phyloP scores from a whole-genome alignment of 2,888 invertebrate genomes.

The Augiades crinisus region DNA sequence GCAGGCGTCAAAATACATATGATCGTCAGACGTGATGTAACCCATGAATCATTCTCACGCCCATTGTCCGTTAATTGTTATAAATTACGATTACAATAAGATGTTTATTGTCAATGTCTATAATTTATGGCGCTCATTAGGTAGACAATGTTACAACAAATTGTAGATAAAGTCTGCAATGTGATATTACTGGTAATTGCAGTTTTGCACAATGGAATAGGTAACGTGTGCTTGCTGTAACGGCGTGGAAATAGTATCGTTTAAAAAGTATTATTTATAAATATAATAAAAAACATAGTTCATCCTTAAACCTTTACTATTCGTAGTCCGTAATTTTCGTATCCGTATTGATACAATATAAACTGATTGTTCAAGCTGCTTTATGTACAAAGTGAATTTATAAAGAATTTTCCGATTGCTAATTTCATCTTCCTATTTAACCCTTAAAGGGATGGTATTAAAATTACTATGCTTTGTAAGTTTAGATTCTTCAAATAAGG shows the following conservation, averaged over 20 bases:
- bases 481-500: too few species aligned
- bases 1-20: conserved; percentile 24
- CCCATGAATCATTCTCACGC: conserved; percentile 20
- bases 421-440: too few species aligned
- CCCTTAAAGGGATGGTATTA: too few species aligned
- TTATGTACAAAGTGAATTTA: too few species aligned
- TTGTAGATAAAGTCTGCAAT: conserved; percentile 1
- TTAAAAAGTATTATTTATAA: background rate
- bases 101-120: conserved; percentile 18
- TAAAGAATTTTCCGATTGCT: too few species aligned
- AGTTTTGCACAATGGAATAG: background rate
- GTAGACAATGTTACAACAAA: conserved; percentile 9
- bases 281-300: background rate
- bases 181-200: background rate
- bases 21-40: conserved; percentile 15
- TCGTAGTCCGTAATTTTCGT: too few species aligned
- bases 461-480: too few species aligned
- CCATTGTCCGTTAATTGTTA: conserved; percentile 26
- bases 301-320: too few species aligned
- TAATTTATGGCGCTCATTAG: conserved; percentile 19
- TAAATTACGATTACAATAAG: conserved; percentile 21
- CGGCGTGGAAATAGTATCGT: background rate
- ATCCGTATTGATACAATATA: too few species aligned
- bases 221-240: background rate
- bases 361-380: too few species aligned